Evolutionary conservation across 2,113 vertebrate species (phyloP).

Genomic region (Chamaea fasciata): DNA sequence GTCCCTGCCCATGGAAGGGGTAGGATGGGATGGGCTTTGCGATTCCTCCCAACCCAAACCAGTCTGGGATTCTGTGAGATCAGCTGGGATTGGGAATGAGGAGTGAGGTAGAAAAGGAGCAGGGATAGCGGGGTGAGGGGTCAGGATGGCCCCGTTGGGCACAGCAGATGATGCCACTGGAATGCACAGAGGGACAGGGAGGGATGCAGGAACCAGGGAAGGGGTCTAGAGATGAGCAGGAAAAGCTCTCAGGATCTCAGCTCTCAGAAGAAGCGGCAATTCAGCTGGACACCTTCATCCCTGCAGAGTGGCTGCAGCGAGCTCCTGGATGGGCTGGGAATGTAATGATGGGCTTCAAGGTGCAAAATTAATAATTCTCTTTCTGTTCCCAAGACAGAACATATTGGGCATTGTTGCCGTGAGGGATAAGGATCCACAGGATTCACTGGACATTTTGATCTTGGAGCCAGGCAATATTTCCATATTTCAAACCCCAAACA

Average conservation of each 20-base stretch:
- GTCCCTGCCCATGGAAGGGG: neutral
- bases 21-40: neutral
- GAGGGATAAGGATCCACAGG: neutral
- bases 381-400: neutral
- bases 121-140: accelerated
- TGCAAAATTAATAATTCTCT: neutral
- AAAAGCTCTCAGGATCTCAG: neutral
- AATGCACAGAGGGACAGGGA: accelerated
- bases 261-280: neutral
- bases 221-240: neutral
- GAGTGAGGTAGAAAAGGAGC: neutral
- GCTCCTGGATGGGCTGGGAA: neutral
- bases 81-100: neutral
- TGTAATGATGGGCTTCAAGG: neutral
- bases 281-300: neutral
- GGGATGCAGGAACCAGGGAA: neutral
- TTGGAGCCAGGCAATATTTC: neutral
- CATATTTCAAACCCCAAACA: neutral
- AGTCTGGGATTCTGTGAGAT: neutral
- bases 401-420: neutral
- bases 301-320: neutral
- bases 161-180: accelerated
- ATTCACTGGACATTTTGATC: neutral
- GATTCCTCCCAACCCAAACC: neutral
- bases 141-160: accelerated